These are phyloP conservation scores for Teleiodes luculella DNA, from an alignment of 2,888 invertebrate genomes.

Conservation along the genomic window DNA sequence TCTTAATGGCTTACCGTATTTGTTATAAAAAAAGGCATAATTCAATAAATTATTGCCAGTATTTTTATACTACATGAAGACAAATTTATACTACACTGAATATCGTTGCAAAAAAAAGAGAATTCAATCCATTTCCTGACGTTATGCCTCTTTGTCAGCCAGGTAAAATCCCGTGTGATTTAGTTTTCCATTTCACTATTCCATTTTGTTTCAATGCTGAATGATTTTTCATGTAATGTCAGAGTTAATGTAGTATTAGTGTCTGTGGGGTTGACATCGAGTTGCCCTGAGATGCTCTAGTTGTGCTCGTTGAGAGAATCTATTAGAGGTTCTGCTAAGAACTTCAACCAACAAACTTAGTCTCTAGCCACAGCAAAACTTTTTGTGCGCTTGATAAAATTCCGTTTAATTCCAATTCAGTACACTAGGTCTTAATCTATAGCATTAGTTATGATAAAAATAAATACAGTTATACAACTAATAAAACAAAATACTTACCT, in stretches of 20 bases:
- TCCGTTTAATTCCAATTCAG: background rate
- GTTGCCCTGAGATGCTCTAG: background rate
- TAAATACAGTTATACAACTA: too few species aligned
- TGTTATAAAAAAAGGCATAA: slow-evolving; percentile 1
- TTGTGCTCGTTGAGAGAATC: background rate
- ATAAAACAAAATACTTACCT: too few species aligned
- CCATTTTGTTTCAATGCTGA: slow-evolving; percentile 18
- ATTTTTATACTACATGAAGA: too few species aligned
- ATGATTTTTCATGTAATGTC: slow-evolving; percentile 3
- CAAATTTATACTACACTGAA: too few species aligned
- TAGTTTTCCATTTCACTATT: slow-evolving; percentile 34
- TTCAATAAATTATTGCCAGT: too few species aligned
- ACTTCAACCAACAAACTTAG: background rate
- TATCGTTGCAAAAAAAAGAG: too few species aligned
- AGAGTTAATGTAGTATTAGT: background rate
- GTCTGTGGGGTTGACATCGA: slow-evolving; percentile 5
- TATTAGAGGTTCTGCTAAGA: too few species aligned
- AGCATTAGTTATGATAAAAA: background rate
- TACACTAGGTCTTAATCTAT: background rate
- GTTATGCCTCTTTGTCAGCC: slow-evolving; percentile 43
- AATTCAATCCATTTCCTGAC: slow-evolving; percentile 11
- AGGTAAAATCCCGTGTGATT: slow-evolving; percentile 48
- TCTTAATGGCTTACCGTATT: too few species aligned
- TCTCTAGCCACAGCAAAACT: background rate
- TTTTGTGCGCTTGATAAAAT: slow-evolving; percentile 1